phyloP scores from a whole-genome alignment of 2,888 invertebrate species.

The Tortrix viridana region DNA sequence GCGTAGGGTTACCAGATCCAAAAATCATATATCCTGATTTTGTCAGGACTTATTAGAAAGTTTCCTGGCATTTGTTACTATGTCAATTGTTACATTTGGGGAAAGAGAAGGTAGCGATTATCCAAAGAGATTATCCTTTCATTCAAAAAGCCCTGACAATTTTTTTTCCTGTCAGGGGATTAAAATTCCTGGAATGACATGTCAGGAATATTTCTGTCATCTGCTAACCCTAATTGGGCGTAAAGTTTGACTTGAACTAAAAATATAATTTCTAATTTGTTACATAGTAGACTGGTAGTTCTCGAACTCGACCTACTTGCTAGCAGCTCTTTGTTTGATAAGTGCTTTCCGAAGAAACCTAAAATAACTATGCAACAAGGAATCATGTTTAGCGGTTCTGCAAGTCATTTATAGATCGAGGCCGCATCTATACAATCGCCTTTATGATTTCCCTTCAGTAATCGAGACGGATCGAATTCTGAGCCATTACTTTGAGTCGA shows the following conservation, averaged over 20 bases:
- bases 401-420: constrained; percentile 38
- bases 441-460: constrained; percentile 55
- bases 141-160: too few relatives aligned
- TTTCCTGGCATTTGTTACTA: too few relatives aligned
- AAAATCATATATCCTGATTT: too few relatives aligned
- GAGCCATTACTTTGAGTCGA: constrained; percentile 27
- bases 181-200: too few relatives aligned
- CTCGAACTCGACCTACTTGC: neutral
- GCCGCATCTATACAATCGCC: constrained; percentile 48
- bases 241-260: neutral
- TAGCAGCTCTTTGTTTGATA: constrained; percentile 6
- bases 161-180: too few relatives aligned
- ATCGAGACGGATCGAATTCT: constrained; percentile 43
- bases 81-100: too few relatives aligned
- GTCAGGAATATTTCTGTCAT: too few relatives aligned
- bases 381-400: constrained; percentile 35
- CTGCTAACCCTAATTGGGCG: too few relatives aligned
- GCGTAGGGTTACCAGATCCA: too few relatives aligned
- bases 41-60: too few relatives aligned
- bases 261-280: neutral
- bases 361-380: constrained; percentile 32
- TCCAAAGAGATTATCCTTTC: too few relatives aligned
- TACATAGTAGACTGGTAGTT: neutral
- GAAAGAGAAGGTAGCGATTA: too few relatives aligned
- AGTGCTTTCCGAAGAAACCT: constrained; percentile 11